Percentiles rank a stretch among this genome's conserved stretches.
phyloP scores from a whole-genome alignment of 2,888 invertebrate genomes.

The Thymelicus sylvestris region DNA sequence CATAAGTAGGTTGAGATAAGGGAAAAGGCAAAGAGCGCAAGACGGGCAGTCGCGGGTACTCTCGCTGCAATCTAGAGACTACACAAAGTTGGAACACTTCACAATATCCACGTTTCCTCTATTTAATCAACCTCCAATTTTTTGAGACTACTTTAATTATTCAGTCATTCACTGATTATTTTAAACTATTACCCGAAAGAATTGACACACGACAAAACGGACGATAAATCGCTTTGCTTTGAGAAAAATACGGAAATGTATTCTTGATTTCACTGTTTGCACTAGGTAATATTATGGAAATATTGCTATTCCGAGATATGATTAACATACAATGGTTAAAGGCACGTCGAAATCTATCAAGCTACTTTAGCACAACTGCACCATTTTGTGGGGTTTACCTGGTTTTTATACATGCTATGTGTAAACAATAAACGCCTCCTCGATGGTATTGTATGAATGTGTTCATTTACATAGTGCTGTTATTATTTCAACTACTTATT shows the following conservation, averaged over 20 bases:
- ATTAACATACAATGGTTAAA: constrained; percentile 28
- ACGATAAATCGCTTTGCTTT: neutral
- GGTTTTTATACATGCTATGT: constrained; percentile 62
- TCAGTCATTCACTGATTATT: neutral
- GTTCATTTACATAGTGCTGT: constrained; percentile 50
- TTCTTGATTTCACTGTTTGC: constrained; percentile 10
- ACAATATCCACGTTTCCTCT: constrained; percentile 58
- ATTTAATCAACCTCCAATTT: constrained; percentile 59
- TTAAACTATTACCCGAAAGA: neutral
- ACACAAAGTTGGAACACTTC: constrained; percentile 58
- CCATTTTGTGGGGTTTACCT: constrained; percentile 50
- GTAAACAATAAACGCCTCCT: constrained; percentile 59
- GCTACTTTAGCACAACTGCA: constrained; percentile 51
- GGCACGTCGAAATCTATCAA: constrained; percentile 37
- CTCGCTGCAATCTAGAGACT: constrained; percentile 56
- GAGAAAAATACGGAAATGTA: constrained; percentile 45
- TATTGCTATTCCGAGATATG: constrained; percentile 20
- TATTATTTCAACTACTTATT: constrained; percentile 18
- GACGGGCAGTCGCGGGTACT: constrained; percentile 56
- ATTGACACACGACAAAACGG: neutral
- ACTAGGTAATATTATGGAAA: constrained; percentile 20
- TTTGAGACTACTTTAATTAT: constrained; percentile 41
- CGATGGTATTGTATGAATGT: constrained; percentile 50
- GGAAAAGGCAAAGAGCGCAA: constrained; percentile 58
- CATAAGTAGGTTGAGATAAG: constrained; percentile 61